Base-by-base conservation (phyloP, 2,113 vertebrate species). In the Paracanthobrama guichenoti region DNA sequence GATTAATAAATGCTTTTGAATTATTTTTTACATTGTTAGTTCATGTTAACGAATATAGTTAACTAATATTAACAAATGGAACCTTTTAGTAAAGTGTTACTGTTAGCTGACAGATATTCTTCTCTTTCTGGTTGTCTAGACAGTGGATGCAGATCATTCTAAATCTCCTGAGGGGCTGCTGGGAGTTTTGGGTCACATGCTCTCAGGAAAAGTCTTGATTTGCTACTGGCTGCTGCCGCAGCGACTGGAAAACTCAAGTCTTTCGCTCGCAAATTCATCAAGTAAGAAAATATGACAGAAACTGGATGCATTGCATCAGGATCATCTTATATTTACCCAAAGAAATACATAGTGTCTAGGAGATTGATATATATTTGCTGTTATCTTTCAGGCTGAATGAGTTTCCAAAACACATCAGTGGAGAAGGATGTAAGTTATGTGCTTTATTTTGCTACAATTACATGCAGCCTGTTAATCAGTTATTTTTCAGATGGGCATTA, bases 91-190 rank as follows among this genome's bases (percentile, higher is more conserved):
- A 48, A 18, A 72, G 22, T 73, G 42, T 48, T 73, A 28, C 2
- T 42, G 0, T 67, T 81, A 2, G 20, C 18, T 62, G 14, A 48
- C 1, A 6, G 10, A 10, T 59, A 80, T 24, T 50, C 26, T 77
- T n/a, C 10, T 66, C 0, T 48, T 35, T 64, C 26, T 57, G 74
- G 13, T 46, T 85, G 24, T 67, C 53, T 67, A 99, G 98, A 99
- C 98, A 0, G 98, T 99, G 91, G 98, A 99, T 89, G 97, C 97
- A 0, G 98, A 99, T 89, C 98, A 99, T 53, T 99, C 98, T 55
- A 99, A 98, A 92, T 99, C 97, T 39, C 97, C 98, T 0, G 98
- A 98, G 89, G 98, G 98, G 0, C 90, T 99, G 48, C 91, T 99
- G 44, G 98, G 97, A 3, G 97, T 99, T 85, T 90, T 99, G 85